Conservation (phyloP, 2,888 invertebrate species). For the Thelaira solivaga region DNA sequence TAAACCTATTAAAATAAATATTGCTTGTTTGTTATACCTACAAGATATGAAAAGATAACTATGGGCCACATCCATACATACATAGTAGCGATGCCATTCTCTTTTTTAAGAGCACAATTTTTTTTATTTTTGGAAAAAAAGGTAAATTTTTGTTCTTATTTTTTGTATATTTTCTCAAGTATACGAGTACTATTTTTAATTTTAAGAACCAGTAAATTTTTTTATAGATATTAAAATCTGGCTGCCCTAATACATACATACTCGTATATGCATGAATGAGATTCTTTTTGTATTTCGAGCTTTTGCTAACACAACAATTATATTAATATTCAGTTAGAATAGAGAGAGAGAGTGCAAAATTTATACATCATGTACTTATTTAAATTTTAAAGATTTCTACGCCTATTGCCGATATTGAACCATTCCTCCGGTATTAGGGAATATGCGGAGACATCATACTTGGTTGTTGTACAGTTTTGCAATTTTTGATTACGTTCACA, state of each 20-base stretch:
- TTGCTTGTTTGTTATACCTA: conserved; percentile 67
- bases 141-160: too few species aligned
- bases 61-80: not conserved
- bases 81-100: too few species aligned
- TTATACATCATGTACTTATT: not conserved
- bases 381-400: conserved; percentile 72
- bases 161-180: too few species aligned
- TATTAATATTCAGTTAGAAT: conserved; percentile 21
- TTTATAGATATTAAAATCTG: too few species aligned
- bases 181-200: too few species aligned
- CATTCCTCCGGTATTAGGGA: conserved; percentile 75
- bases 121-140: too few species aligned
- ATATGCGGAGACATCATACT: conserved; percentile 67
- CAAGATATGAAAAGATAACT: conserved; percentile 16
- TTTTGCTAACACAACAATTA: conserved; percentile 69
- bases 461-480: conserved; percentile 78
- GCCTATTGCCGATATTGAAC: conserved; percentile 74
- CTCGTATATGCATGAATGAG: too few species aligned
- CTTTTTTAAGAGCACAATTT: too few species aligned
- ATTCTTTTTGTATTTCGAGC: conserved; percentile 1
- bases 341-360: not conserved
- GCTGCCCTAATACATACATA: too few species aligned
- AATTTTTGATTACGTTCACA: conserved; percentile 83
- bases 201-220: too few species aligned
- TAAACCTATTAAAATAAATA: conserved; percentile 47